These are phyloP conservation scores for Nowickia ferox DNA, from an alignment of 2,888 invertebrate genomes.

Conservation along the genomic window DNA sequence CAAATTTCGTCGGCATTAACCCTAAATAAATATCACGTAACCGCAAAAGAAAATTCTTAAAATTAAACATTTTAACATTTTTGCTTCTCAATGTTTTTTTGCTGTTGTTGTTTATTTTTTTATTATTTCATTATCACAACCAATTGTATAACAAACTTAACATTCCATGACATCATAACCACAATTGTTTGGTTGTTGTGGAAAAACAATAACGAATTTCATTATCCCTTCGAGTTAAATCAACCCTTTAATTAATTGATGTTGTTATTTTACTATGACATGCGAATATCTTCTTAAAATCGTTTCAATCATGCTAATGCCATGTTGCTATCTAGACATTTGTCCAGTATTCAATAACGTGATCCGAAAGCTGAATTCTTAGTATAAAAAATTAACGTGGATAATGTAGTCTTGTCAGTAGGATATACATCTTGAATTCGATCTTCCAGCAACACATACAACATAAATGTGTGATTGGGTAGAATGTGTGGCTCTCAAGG, in stretches of 20 bases:
- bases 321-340: no score
- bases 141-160: conserved; percentile 30
- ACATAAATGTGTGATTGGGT: no score
- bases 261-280: no score
- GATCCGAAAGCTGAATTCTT: no score
- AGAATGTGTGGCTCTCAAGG: no score
- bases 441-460: no score
- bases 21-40: conserved; percentile 70
- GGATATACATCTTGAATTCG: no score
- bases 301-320: no score
- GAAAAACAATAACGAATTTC: conserved; percentile 45
- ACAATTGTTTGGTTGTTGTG: conserved; percentile 11
- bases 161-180: conserved; percentile 65
- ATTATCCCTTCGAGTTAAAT: conserved; percentile 56
- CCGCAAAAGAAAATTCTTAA: conserved; percentile 59
- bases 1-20: conserved; percentile 68
- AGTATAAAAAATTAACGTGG: no score
- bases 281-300: no score
- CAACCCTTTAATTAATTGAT: conserved; percentile 19
- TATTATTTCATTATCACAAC: conserved; percentile 10
- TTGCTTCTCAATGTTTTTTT: conserved; percentile 10
- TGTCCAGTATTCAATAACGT: no score
- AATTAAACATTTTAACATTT: conserved; percentile 74
- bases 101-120: not conserved
- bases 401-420: no score